Conservation (phyloP, 2,113 vertebrate species). For the Vombatus ursinus region DNA sequence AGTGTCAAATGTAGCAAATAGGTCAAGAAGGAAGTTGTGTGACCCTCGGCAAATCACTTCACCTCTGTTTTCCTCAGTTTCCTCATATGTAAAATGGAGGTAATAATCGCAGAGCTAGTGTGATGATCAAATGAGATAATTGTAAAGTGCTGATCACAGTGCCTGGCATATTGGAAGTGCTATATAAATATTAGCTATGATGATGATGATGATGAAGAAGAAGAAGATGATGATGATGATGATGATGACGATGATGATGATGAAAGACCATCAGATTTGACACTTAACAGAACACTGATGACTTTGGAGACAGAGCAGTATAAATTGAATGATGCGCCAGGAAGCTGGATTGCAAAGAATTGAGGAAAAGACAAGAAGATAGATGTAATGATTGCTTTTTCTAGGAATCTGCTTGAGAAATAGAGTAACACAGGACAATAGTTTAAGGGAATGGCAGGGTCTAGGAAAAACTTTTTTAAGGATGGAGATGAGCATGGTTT, state of each 20-base stretch:
- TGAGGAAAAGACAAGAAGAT: neutral
- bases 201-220: too few species aligned
- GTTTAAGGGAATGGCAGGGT: neutral
- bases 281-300: neutral
- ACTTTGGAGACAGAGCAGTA: neutral
- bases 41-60: too few species aligned
- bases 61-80: too few species aligned
- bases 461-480: neutral
- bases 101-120: neutral
- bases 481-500: neutral
- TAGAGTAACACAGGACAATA: neutral
- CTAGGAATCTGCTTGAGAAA: neutral
- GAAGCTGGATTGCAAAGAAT: neutral
- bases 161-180: neutral
- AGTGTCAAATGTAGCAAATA: too few species aligned
- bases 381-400: neutral
- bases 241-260: too few species aligned
- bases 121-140: neutral
- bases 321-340: too few species aligned
- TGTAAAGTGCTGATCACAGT: neutral
- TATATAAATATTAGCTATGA: too few species aligned
- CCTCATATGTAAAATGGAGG: too few species aligned
- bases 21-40: too few species aligned
- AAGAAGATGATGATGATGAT: too few species aligned
- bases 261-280: neutral